These are phyloP conservation scores for Nibea coibor DNA, from an alignment of 2,113 vertebrate genomes.

Conservation along the genomic window DNA sequence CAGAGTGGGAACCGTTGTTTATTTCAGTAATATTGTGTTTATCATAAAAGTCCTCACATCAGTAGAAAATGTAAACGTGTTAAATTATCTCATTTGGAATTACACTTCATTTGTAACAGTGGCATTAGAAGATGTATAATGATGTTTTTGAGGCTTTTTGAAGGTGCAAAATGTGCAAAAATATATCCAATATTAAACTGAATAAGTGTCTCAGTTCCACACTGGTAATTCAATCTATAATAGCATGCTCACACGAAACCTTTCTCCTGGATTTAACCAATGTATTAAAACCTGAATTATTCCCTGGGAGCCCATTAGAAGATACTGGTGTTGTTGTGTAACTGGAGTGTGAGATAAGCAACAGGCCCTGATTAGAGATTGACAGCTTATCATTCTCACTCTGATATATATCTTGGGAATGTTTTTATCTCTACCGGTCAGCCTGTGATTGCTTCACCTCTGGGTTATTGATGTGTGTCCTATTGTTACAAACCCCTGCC, in stretches of 20 bases:
- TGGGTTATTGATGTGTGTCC: constrained; percentile 74
- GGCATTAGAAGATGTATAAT: neutral
- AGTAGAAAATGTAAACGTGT: neutral
- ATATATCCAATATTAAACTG: neutral
- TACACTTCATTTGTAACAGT: neutral
- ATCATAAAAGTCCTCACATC: neutral
- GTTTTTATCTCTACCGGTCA: constrained; percentile 69
- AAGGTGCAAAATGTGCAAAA: neutral
- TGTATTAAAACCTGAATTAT: constrained; percentile 39
- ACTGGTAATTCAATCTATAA: neutral
- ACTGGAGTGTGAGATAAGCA: constrained; percentile 72
- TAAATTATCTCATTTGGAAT: neutral
- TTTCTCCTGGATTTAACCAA: constrained; percentile 5
- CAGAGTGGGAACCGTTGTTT: neutral
- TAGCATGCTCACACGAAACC: neutral
- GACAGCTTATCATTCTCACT: constrained; percentile 37
- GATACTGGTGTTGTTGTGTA: constrained; percentile 56
- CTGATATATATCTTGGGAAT: constrained; percentile 43
- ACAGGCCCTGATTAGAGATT: constrained; percentile 41
- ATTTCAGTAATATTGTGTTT: neutral
- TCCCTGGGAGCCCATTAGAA: constrained; percentile 41
- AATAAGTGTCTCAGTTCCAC: neutral
- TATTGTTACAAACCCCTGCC: constrained; percentile 55
- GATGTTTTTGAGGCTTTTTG: neutral
- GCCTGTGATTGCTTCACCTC: constrained; percentile 59